These are phyloP conservation scores for Melanitta fusca DNA, from an alignment of 2,797 vertebrate genomes.

Conservation along the genomic window DNA sequence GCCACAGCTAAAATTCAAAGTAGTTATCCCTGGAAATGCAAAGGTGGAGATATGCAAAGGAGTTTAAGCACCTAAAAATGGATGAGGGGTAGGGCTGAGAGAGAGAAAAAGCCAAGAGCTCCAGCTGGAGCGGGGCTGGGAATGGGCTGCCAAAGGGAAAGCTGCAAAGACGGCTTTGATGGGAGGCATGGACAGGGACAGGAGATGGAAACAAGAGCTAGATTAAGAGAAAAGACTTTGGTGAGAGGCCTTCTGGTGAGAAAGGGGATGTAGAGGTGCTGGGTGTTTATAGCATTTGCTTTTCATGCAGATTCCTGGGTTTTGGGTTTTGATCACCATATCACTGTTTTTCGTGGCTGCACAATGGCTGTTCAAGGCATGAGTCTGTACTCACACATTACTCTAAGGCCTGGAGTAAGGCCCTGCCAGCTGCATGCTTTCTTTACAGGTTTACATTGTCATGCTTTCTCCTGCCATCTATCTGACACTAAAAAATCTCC, in stretches of 20 bases:
- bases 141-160: not conserved
- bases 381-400: not conserved
- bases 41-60: not conserved
- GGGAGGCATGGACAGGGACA: not conserved
- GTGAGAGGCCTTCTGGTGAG: not conserved
- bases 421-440: not conserved
- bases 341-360: not conserved
- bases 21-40: not conserved
- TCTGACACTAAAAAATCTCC: not conserved
- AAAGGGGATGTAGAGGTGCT: not conserved
- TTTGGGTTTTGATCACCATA: rapidly evolving
- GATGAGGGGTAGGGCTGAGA: not conserved
- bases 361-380: not conserved
- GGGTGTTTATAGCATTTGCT: not conserved
- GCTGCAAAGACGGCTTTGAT: not conserved
- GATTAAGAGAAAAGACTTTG: not conserved
- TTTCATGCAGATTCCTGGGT: not conserved
- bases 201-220: not conserved
- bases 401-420: not conserved
- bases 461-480: not conserved
- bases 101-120: not conserved
- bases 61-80: not conserved
- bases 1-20: not conserved
- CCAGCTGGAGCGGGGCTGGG: not conserved
- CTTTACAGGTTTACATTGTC: not conserved